Evolutionary conservation across 1,140 invertebrate genomes (phyloP), one percentile per base, ranked within the genome.

Genomic region (Camponotus pennsylvanicus): DNA sequence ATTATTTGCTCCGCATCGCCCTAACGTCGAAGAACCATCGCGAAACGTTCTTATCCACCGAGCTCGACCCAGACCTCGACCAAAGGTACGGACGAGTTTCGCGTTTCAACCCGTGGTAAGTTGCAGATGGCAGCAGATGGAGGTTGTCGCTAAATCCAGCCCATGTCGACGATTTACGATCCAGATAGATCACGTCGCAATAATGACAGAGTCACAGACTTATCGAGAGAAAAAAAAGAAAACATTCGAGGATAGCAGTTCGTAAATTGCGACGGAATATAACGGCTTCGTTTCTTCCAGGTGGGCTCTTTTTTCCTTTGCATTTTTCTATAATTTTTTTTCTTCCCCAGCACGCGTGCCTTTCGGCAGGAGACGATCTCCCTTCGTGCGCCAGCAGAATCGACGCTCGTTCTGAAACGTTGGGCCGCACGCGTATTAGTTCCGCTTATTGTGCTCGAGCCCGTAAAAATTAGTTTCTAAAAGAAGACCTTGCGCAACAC

Each of bases 61-160:
- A 89, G 90, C 15, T 40, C 37, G 45, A 11, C 37, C 13, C 9
- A 34, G 61, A 11, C 55, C 69, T 83, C 84, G 70, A 87, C 84
- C 52, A 91, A 87, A 79, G 77, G 52, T 73, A 83, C 32, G 73
- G 63, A 49, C 67, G 66, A 49, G 82, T 78, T 69, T 76, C 78
- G 42, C 55, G 59, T 42, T 70, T 76, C 61, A 32, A 45, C 40
- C 49, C 59, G 5, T n/a, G 55, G 42, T 49, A 83, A 57, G 70
- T 79, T 86, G 93, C 91, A 94, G 93, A 94, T 94, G 93, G 93
- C 93, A 93, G 93, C 92, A 94, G 91, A 80, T 88, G 49, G 49
- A 52, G 87, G 76, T 89, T 70, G 45, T 89, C 59, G 49, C 40
- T 21, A 61, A 75, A 76, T 49, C 0, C 49, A 57, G 27, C 32